Percentiles rank a stretch among this genome's conserved stretches.
These are phyloP conservation scores for Andrena flavipes DNA, from an alignment of 2,888 invertebrate genomes.

Conservation along the genomic window DNA sequence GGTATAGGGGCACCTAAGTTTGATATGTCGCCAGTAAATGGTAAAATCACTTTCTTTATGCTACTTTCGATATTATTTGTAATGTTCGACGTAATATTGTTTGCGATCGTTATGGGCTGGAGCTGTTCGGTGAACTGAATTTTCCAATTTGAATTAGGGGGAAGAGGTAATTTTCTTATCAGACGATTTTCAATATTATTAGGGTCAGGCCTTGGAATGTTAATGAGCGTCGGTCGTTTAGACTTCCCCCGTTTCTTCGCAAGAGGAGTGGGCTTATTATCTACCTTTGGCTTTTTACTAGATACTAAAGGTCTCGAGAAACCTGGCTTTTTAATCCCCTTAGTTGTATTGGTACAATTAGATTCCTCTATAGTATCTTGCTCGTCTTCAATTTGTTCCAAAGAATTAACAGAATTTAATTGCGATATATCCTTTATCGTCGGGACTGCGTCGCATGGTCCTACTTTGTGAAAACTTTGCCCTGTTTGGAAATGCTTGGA, in stretches of 20 bases:
- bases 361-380: constrained; percentile 63
- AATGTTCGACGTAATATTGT: constrained; percentile 71
- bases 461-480: constrained; percentile 81
- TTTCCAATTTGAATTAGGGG: constrained; percentile 80
- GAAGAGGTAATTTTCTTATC: constrained; percentile 80
- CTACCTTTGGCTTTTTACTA: constrained; percentile 83
- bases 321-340: constrained; percentile 62
- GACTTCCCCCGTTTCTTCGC: constrained; percentile 83
- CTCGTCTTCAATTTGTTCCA: constrained; percentile 50
- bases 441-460: constrained; percentile 82
- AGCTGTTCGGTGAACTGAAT: constrained; percentile 79
- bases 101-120: constrained; percentile 80
- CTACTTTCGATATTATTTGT: constrained; percentile 72
- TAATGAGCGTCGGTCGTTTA: constrained; percentile 80
- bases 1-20: constrained; percentile 82
- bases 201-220: constrained; percentile 79
- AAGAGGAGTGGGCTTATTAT: constrained; percentile 82
- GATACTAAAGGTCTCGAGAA: constrained; percentile 79
- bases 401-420: constrained; percentile 19
- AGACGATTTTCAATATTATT: constrained; percentile 75
- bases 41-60: constrained; percentile 81
- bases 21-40: constrained; percentile 82
- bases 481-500: constrained; percentile 82
- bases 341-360: constrained; percentile 38
- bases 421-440: constrained; percentile 78